Percentiles rank a stretch among this genome's conserved stretches.
These are phyloP conservation scores for Smutsia gigantea DNA, from an alignment of 2,797 vertebrate genomes.

Conservation along the genomic window DNA sequence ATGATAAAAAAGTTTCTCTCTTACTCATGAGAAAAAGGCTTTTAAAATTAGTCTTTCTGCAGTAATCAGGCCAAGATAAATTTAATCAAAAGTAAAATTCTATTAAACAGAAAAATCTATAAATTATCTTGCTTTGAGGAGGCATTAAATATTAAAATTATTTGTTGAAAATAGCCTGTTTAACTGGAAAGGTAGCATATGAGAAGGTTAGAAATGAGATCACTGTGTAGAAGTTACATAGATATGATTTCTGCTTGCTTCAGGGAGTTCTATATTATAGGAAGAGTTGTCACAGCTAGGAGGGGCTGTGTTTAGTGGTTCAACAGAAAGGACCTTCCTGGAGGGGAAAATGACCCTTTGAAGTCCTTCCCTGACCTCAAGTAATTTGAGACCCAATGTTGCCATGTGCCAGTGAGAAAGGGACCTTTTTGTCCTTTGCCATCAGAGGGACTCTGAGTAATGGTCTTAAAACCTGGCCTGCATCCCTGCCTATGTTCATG, in stretches of 20 bases:
- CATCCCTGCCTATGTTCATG: neutral
- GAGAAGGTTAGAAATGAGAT: constrained; percentile 16
- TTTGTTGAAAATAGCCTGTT: neutral
- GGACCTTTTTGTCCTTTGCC: constrained; percentile 24
- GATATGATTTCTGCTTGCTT: neutral
- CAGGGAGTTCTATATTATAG: neutral
- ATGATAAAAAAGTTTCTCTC: neutral
- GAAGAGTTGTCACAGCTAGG: neutral
- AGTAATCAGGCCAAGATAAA: constrained; percentile 18
- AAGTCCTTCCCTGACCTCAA: neutral
- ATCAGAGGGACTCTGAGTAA: neutral
- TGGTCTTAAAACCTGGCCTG: neutral
- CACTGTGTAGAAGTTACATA: neutral
- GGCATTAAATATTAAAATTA: constrained; percentile 41
- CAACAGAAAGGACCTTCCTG: neutral
- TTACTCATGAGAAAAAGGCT: constrained; percentile 1
- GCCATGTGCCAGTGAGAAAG: neutral
- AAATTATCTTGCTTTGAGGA: neutral
- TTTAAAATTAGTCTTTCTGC: constrained; percentile 44
- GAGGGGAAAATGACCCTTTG: neutral
- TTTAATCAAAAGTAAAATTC: constrained; percentile 56
- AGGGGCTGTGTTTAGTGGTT: neutral
- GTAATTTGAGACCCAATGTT: neutral
- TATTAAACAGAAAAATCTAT: constrained; percentile 29
- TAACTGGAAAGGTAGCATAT: constrained; percentile 25